A percentile compares a stretch with the other conserved stretches of the same genome.
Evolutionary conservation across 2,888 invertebrate genomes (phyloP).

Genomic region (Anthrax anthrax): DNA sequence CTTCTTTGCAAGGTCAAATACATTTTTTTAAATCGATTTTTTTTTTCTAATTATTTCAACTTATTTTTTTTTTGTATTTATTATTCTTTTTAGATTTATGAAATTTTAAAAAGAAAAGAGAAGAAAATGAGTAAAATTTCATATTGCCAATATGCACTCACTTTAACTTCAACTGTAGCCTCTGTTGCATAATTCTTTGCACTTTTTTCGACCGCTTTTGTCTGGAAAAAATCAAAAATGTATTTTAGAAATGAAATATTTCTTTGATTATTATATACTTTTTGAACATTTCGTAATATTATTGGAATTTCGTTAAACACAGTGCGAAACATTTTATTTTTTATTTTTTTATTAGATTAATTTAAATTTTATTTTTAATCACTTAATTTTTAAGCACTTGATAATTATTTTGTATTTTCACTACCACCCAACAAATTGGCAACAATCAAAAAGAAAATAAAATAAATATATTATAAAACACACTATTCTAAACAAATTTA

Average conservation of each 20-base stretch:
- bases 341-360: too few species aligned
- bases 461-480: too few species aligned
- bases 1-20: not conserved
- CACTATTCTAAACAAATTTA: too few species aligned
- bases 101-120: not conserved
- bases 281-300: slow-evolving; percentile 15
- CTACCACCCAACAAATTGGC: too few species aligned
- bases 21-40: not conserved
- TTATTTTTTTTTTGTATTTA: too few species aligned
- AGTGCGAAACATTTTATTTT: slow-evolving; percentile 28
- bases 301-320: slow-evolving; percentile 24
- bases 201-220: slow-evolving; percentile 18
- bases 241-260: slow-evolving; percentile 1
- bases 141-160: slow-evolving; percentile 16
- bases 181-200: slow-evolving; percentile 33
- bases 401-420: too few species aligned
- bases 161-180: slow-evolving; percentile 32
- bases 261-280: slow-evolving; percentile 5
- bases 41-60: not conserved
- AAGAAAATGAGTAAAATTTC: too few species aligned
- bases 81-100: too few species aligned
- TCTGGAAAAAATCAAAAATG: slow-evolving; percentile 7
- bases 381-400: too few species aligned
- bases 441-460: too few species aligned
- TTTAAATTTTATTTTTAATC: not conserved